Base-by-base conservation (phyloP, 30 jellyfish, hydroid and myxozoan genomes). In the Aurelia sp. region DNA sequence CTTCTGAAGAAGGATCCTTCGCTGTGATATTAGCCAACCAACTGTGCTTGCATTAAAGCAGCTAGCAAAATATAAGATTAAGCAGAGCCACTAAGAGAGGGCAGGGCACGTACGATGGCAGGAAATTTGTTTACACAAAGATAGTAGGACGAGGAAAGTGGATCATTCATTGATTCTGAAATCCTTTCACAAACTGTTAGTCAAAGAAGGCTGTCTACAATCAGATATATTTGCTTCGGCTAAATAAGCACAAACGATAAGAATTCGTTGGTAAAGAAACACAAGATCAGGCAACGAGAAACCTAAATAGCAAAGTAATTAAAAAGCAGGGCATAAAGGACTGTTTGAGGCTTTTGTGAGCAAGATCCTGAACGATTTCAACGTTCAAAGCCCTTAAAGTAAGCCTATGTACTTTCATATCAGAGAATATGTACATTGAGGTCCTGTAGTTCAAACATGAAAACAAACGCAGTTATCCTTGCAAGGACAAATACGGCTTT, bases 141-240 rank as follows among this genome's bases (percentile, higher is more conserved):
- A 59, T 21, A 21, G 69, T 59, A 27, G 35, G 15, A 17, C 52
- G 62, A 41, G 35, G 44, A 69, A 40, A 64, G 18, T 37, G 21
- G 52, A 20, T 18, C 60, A 64, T 23, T 53, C 87, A 76, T 78
- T 62, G 89, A 78, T 41, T 78, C 84, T 84, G 93, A 65, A 58
- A 72, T 84, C 93, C 86, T 11, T 84, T 84, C 87, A 84, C 93
- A 71, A 84, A 84, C 82, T 84, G 93, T 73, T 66, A 84, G 87
- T 41, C 73, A 71, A 71, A 62, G 76, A 63, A 72, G 87, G 93
- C 10, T 71, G 87, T 60, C 67, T 70, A 33, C 22, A 47, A 17
- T 76, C 57, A 22, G 70, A 44, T 33, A 44, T 62, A 40, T 62
- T 22, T 21, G 66, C 69, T 61, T 48, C 93, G 76, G 93, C 81